Evolutionary conservation across 2,113 vertebrate species (phyloP).

Genomic region (Tyto alba): DNA sequence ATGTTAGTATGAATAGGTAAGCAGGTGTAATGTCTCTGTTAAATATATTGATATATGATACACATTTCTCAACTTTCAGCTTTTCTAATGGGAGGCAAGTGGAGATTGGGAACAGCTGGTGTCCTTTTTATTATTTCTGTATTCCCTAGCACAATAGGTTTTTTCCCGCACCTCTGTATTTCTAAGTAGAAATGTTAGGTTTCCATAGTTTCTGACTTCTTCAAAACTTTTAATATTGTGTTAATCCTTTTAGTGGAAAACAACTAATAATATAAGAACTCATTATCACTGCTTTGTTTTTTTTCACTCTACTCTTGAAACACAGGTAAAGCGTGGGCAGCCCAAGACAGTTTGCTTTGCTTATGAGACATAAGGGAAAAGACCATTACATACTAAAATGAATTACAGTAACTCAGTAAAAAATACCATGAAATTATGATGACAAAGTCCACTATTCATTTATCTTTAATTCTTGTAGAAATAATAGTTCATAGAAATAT

Average conservation of each 20-base stretch:
- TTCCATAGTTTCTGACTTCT: not conserved
- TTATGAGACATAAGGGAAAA: not conserved
- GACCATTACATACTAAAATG: not conserved
- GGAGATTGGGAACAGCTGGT: not conserved
- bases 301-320: not conserved
- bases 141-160: not conserved
- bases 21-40: not conserved
- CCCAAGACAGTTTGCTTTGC: not conserved
- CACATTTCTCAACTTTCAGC: not conserved
- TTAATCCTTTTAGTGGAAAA: not conserved
- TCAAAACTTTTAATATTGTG: not conserved
- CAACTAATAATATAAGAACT: not conserved
- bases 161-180: not conserved
- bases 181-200: not conserved
- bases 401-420: not conserved
- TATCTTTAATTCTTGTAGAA: not conserved
- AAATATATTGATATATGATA: not conserved
- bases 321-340: not conserved
- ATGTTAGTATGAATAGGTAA: not conserved
- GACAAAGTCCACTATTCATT: not conserved
- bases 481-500: not conserved
- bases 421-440: not conserved
- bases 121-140: not conserved
- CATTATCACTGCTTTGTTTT: not conserved
- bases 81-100: not conserved